Conservation (phyloP, 37 sponge, comb jelly and placozoan species). For the Hexactinellida sp. region DNA sequence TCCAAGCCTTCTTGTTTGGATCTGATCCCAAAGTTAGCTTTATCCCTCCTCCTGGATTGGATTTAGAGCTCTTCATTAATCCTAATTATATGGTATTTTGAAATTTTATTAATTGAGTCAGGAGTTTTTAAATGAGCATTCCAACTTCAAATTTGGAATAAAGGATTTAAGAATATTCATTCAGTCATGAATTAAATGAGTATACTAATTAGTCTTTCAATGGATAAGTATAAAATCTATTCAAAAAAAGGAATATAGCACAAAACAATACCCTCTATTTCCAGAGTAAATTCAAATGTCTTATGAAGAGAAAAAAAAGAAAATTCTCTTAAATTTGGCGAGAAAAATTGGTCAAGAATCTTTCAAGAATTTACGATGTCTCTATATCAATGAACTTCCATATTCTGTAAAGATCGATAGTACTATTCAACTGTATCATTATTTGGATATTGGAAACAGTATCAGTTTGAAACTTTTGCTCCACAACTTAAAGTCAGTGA, state of each 20-base stretch:
- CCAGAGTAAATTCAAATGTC: too few relatives aligned
- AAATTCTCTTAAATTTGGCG: background rate
- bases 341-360: background rate
- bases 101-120: too few relatives aligned
- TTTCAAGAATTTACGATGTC: background rate
- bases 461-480: background rate
- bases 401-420: background rate
- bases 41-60: conserved; percentile 9
- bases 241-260: too few relatives aligned
- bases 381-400: background rate
- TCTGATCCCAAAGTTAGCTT: background rate
- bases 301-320: background rate
- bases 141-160: too few relatives aligned
- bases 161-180: too few relatives aligned
- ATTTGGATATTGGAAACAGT: background rate
- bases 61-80: background rate
- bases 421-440: background rate
- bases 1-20: background rate
- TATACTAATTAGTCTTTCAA: too few relatives aligned
- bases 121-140: too few relatives aligned
- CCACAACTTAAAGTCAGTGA: background rate
- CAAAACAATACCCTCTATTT: too few relatives aligned
- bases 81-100: background rate
- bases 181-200: too few relatives aligned
- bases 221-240: too few relatives aligned